Conservation (phyloP, 2,888 invertebrate genomes). For the Dicroscelio sp. region DNA sequence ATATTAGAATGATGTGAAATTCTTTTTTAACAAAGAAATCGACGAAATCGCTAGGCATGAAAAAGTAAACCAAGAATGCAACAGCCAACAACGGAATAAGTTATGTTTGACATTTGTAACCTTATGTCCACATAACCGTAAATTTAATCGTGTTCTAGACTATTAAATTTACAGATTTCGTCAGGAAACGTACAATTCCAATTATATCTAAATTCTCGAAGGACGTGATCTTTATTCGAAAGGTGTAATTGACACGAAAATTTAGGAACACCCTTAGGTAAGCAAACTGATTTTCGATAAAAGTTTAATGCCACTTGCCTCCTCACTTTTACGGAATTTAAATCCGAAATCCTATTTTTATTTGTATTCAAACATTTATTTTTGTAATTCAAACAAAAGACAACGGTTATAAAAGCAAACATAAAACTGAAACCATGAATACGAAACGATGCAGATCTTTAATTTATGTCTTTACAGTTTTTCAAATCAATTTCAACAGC, state of each 20-base stretch:
- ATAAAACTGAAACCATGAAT: constrained; percentile 68
- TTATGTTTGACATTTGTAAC: no score
- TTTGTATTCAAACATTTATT: constrained; percentile 67
- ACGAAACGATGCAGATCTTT: constrained; percentile 66
- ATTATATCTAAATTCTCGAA: no score
- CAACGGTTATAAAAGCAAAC: constrained; percentile 44
- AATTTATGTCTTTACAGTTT: constrained; percentile 59
- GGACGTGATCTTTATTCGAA: no score
- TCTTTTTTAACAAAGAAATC: no score
- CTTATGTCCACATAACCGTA: no score
- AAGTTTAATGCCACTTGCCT: constrained; percentile 26
- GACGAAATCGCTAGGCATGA: no score
- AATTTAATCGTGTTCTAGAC: no score
- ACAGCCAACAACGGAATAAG: no score
- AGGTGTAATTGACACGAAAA: constrained; percentile 38
- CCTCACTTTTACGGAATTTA: constrained; percentile 32
- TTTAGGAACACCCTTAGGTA: constrained; percentile 16
- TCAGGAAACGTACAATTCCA: no score
- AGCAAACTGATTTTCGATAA: constrained; percentile 50
- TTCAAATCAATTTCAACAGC: constrained; percentile 57
- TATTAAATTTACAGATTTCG: no score
- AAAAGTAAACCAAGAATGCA: no score
- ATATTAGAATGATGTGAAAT: no score
- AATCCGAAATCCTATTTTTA: constrained; percentile 55
- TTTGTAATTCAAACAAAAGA: constrained; percentile 58